Percentiles rank a stretch among this genome's conserved stretches.
These are phyloP conservation scores for Labia minor DNA, from an alignment of 2,888 invertebrate species.

Conservation along the genomic window DNA sequence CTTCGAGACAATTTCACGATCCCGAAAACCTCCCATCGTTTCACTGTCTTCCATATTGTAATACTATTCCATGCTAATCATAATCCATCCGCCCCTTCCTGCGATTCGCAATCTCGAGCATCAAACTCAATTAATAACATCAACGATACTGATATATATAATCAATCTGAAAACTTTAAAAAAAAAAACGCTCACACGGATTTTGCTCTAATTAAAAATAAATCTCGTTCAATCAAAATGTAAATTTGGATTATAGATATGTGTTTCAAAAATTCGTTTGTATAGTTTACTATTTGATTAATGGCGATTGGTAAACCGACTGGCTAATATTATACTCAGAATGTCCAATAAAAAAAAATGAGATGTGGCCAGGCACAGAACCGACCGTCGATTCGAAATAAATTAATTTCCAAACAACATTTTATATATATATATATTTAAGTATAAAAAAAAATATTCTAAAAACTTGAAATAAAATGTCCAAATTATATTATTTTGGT, in stretches of 20 bases:
- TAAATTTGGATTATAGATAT: not conserved
- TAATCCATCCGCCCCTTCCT: not conserved
- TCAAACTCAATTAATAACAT: not conserved
- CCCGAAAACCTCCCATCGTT: too few species aligned
- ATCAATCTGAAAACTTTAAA: not conserved
- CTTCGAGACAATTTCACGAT: not conserved
- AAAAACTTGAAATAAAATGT: too few species aligned
- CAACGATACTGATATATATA: not conserved
- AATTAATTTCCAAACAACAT: too few species aligned
- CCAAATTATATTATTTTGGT: too few species aligned
- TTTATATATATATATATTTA: too few species aligned
- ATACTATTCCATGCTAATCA: not conserved
- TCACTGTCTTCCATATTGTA: not conserved
- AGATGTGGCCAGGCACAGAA: too few species aligned
- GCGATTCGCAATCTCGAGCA: not conserved
- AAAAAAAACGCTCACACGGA: not conserved
- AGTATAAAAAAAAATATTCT: too few species aligned
- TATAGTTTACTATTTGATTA: not conserved
- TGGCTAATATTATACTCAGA: too few species aligned
- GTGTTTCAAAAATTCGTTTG: not conserved
- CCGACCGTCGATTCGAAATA: too few species aligned
- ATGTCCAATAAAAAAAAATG: too few species aligned
- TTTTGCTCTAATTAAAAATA: not conserved
- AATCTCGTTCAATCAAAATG: not conserved
- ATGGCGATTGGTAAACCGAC: not conserved